Conservation (phyloP, 2,888 invertebrate genomes). For the Nezara viridula region DNA sequence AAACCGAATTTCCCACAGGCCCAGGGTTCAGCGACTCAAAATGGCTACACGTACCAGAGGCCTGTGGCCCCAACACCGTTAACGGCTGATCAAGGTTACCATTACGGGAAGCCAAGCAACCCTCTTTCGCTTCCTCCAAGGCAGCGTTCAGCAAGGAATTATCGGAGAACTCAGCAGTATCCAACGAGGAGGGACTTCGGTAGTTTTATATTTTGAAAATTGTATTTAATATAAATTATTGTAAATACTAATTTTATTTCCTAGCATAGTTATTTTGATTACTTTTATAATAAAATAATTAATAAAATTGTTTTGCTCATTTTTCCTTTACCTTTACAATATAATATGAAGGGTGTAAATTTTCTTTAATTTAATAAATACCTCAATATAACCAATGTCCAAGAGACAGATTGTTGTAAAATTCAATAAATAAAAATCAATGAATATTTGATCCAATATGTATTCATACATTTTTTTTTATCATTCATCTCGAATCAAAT, state of each 20-base stretch:
- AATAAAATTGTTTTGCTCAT: not conserved
- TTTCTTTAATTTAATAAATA: too few relatives aligned
- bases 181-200: not conserved
- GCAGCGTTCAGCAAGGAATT: constrained; percentile 1
- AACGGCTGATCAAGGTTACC: not conserved
- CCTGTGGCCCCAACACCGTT: not conserved
- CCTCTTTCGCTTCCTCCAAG: not conserved
- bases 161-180: not conserved
- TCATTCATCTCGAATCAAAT: too few relatives aligned
- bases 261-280: not conserved
- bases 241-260: constrained; percentile 30
- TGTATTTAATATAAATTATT: not conserved
- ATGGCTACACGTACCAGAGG: not conserved
- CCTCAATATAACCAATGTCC: too few relatives aligned
- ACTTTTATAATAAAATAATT: constrained; percentile 42
- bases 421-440: too few relatives aligned
- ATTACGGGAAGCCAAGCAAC: not conserved
- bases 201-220: not conserved
- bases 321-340: not conserved
- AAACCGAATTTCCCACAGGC: constrained; percentile 11
- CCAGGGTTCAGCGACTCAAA: not conserved
- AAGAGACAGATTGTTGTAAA: too few relatives aligned
- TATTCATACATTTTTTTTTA: too few relatives aligned
- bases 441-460: too few relatives aligned
- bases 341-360: not conserved